Conservation (phyloP, 2,113 vertebrate species). For the Symphodus melops region DNA sequence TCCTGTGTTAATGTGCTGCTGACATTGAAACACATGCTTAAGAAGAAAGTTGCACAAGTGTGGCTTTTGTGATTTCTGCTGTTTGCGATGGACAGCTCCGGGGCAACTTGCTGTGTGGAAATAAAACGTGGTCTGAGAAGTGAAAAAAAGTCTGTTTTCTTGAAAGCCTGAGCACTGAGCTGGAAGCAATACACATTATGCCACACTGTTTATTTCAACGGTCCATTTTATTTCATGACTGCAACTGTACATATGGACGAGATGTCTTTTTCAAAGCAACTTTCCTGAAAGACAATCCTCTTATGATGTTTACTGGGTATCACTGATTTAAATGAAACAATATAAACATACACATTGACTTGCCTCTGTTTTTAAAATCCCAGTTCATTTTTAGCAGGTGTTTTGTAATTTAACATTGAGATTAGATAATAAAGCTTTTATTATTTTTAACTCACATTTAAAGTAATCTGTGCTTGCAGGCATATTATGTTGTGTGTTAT, state of each 20-base stretch:
- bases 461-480: background rate
- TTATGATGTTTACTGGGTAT: no score
- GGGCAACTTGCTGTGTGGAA: conserved; percentile 14
- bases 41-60: conserved; percentile 10
- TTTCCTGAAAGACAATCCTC: no score
- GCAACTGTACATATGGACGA: no score
- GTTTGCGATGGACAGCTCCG: conserved; percentile 19
- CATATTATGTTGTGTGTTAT: background rate
- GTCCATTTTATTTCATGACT: no score
- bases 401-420: no score
- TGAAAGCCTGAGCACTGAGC: background rate
- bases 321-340: no score
- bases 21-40: background rate
- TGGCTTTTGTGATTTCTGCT: background rate
- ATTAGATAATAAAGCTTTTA: no score
- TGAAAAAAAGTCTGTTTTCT: background rate
- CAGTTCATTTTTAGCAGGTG: no score
- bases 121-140: background rate
- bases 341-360: no score
- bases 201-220: background rate
- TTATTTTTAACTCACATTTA: conserved; percentile 10
- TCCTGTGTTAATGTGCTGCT: background rate
- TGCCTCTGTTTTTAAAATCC: no score
- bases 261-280: no score
- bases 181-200: background rate